Percentiles rank a stretch among this genome's conserved stretches.
phyloP scores from a whole-genome alignment of 2,888 invertebrate genomes.

The Biston betularia region DNA sequence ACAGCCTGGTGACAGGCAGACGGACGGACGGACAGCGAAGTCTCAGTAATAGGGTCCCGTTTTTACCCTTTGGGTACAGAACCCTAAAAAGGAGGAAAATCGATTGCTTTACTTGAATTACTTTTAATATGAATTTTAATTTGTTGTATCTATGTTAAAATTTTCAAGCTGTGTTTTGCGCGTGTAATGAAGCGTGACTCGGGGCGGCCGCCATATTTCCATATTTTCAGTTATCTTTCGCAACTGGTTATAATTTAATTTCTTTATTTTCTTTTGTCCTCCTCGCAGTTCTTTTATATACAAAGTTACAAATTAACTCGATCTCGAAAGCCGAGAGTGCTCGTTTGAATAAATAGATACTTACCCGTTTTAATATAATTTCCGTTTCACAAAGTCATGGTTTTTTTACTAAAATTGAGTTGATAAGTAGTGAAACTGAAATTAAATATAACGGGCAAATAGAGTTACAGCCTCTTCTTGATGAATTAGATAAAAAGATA shows the following conservation, averaged over 20 bases:
- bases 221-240: conserved; percentile 44
- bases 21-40: too few species aligned
- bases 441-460: background rate
- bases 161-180: background rate
- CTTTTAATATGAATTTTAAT: too few species aligned
- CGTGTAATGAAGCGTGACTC: background rate
- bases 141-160: too few species aligned
- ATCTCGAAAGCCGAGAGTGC: conserved; percentile 65
- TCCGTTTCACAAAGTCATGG: conserved; percentile 49
- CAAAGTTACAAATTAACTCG: conserved; percentile 70
- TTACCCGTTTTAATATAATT: conserved; percentile 65
- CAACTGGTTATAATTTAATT: conserved; percentile 60
- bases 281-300: conserved; percentile 61
- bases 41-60: too few species aligned
- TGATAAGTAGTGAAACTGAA: background rate
- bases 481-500: too few species aligned
- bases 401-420: conserved; percentile 37
- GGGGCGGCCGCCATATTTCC: conserved; percentile 33
- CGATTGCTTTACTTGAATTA: too few species aligned
- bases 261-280: conserved; percentile 60
- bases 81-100: too few species aligned
- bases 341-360: conserved; percentile 57
- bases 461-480: too few species aligned
- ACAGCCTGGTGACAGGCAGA: too few species aligned
- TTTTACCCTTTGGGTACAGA: too few species aligned